A percentile compares a stretch with the other conserved stretches of the same genome.
Conservation (phyloP, 2,888 invertebrate genomes). For the Torymus texanus region DNA sequence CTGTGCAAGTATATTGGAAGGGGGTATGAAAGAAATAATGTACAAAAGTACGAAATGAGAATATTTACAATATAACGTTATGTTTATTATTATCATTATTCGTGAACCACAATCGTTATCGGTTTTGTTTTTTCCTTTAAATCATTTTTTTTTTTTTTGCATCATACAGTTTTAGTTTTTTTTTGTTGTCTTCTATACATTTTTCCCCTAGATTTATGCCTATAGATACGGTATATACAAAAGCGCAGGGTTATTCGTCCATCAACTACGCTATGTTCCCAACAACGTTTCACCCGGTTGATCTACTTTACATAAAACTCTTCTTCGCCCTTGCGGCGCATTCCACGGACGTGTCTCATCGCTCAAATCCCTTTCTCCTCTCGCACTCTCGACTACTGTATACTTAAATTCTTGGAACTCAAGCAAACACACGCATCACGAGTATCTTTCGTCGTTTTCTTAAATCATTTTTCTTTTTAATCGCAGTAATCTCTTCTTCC, state of each 20-base stretch:
- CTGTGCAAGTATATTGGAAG: neutral
- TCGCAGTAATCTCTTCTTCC: too few species aligned
- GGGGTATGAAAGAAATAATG: neutral
- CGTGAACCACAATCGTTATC: conserved; percentile 70
- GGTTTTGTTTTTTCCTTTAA: conserved; percentile 58
- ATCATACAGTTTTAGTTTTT: conserved; percentile 67
- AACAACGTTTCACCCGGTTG: conserved; percentile 58
- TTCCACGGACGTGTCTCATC: conserved; percentile 16
- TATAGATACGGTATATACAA: conserved; percentile 68
- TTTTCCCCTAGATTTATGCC: conserved; percentile 63
- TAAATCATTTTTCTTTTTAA: too few species aligned
- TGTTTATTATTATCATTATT: conserved; percentile 71
- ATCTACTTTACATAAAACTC: conserved; percentile 54
- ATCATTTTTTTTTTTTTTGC: conserved; percentile 62
- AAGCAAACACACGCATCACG: conserved; percentile 17
- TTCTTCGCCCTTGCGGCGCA: neutral
- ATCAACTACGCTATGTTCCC: conserved; percentile 64
- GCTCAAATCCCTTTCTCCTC: conserved; percentile 8
- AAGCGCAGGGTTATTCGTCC: conserved; percentile 68
- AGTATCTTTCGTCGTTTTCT: too few species aligned
- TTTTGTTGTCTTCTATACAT: conserved; percentile 66
- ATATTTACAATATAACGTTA: conserved; percentile 71
- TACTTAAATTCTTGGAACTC: conserved; percentile 9
- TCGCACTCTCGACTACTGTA: conserved; percentile 18
- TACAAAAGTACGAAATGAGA: neutral